Conservation (phyloP, 2,888 invertebrate genomes). For the Oeneis ivallda region DNA sequence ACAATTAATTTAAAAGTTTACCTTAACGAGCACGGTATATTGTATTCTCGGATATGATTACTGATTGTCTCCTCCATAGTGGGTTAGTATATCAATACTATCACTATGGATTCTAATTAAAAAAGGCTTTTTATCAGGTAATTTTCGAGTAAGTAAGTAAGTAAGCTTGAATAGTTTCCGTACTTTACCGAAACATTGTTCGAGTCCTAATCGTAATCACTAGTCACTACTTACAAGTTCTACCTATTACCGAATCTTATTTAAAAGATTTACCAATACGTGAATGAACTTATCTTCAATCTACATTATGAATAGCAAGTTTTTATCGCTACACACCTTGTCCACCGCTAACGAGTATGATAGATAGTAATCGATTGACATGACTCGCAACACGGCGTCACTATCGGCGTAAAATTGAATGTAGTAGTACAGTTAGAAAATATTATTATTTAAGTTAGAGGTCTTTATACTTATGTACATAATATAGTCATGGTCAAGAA, state of each 20-base stretch:
- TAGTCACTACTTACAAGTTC: not conserved
- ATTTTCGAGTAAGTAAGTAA: too few relatives aligned
- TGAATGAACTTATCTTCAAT: conserved; percentile 12
- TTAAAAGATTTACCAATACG: conserved; percentile 4
- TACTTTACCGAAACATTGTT: too few relatives aligned
- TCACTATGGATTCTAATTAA: too few relatives aligned
- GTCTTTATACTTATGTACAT: too few relatives aligned
- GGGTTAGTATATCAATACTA: too few relatives aligned
- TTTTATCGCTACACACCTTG: conserved; percentile 1
- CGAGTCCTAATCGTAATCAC: too few relatives aligned
- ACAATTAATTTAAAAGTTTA: too few relatives aligned
- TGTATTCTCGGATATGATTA: too few relatives aligned
- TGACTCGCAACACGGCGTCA: not conserved
- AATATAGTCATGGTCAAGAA: not conserved
- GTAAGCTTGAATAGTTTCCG: too few relatives aligned
- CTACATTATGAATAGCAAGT: conserved; percentile 12
- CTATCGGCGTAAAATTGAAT: conserved; percentile 7
- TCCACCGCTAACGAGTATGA: conserved; percentile 11
- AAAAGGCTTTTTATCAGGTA: too few relatives aligned
- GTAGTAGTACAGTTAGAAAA: not conserved
- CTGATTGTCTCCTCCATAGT: too few relatives aligned
- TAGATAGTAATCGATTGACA: conserved; percentile 11
- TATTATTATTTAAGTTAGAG: not conserved
- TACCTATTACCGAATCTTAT: not conserved
- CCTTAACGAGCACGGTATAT: too few relatives aligned